Evolutionary conservation across 2,888 invertebrate genomes (phyloP).

Genomic region (Dryocosmus kuriphilus): DNA sequence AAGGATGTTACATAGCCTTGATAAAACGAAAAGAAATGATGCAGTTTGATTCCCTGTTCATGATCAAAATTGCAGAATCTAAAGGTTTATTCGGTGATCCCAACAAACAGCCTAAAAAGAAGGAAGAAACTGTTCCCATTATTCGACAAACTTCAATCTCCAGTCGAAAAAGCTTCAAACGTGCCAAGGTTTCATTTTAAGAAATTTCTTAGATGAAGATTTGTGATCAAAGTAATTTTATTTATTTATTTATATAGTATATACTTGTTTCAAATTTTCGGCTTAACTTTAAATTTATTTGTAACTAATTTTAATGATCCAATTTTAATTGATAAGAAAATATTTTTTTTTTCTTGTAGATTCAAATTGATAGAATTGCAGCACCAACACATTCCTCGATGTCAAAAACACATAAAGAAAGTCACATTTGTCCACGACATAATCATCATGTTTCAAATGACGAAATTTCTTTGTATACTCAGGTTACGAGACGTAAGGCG

Average conservation of each 20-base stretch:
- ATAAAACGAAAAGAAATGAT: slow-evolving; percentile 87
- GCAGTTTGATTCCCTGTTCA: slow-evolving; percentile 88
- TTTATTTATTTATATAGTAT: not conserved
- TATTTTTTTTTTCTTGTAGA: slow-evolving; percentile 72
- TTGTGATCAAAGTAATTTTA: slow-evolving; percentile 21
- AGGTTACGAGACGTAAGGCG: slow-evolving; percentile 65
- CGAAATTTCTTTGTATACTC: slow-evolving; percentile 55
- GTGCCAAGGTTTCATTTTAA: slow-evolving; percentile 57
- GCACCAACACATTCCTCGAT: slow-evolving; percentile 85
- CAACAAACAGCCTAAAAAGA: slow-evolving; percentile 68
- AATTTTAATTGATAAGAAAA: slow-evolving; percentile 29
- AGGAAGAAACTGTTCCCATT: slow-evolving; percentile 58
- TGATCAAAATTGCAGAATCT: slow-evolving; percentile 90
- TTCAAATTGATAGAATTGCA: slow-evolving; percentile 81
- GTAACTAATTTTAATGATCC: not conserved
- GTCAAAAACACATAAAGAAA: slow-evolving; percentile 73
- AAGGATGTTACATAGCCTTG: slow-evolving; percentile 84
- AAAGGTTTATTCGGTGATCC: slow-evolving; percentile 86
- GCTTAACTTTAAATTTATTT: not conserved
- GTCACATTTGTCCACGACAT: slow-evolving; percentile 65
- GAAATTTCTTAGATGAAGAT: slow-evolving; percentile 24
- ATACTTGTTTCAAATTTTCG: not conserved
- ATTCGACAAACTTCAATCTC: slow-evolving; percentile 46
- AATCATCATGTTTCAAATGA: slow-evolving; percentile 58
- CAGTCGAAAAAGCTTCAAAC: slow-evolving; percentile 57